Evolutionary conservation across 1,140 invertebrate species (phyloP), one percentile per base, ranked within the genome.

Genomic region (Sarcophaga bullata): DNA sequence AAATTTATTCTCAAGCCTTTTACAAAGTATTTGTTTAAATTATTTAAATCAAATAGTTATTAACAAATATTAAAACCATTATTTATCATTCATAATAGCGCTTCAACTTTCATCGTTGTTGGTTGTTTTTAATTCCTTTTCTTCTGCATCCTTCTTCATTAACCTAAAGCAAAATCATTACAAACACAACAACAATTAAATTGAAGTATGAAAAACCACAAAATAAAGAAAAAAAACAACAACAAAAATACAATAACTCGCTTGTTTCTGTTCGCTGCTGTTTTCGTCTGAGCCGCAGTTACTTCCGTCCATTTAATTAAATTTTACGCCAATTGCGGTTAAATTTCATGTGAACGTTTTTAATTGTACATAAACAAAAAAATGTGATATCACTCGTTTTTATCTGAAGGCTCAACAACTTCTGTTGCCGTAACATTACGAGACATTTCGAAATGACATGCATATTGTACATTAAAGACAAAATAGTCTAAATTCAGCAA

Each of bases 121-220:
- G 54, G 15, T 58, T 11, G 54, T n/a, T 58, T 58, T 58, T 58
- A 58, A 58, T 58, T 58, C n/a, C n/a, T n/a, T 58, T 58, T 58
- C 52, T 58, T 13, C 7, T 58, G 15, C 7, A 58, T 58, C 15
- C n/a, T 58, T 58, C 15, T 52, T 10, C 50, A 10, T 58, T 58
- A 58, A 58, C 15, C 15, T 15, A 58, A 58, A n/a, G 54, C 54
- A 58, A 58, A 58, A 58, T 58, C n/a, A 58, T 58, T 58, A 58
- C 4, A 37, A 37, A 1, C 25, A 37, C 54, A 58, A 58, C 54
- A 58, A 58, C 25, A 58, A 58, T n/a, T 58, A n/a, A 58, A 58
- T 58, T 37, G 7, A n/a, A 37, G 25, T 4, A 37, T 37, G 25
- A 37, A 37, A 37, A 37, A 1, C 1, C 54, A n/a, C 11, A 58